A percentile compares a stretch with the other conserved stretches of the same genome.
These are phyloP conservation scores for Coreius guichenoti DNA, from an alignment of 2,797 vertebrate species.

Conservation along the genomic window DNA sequence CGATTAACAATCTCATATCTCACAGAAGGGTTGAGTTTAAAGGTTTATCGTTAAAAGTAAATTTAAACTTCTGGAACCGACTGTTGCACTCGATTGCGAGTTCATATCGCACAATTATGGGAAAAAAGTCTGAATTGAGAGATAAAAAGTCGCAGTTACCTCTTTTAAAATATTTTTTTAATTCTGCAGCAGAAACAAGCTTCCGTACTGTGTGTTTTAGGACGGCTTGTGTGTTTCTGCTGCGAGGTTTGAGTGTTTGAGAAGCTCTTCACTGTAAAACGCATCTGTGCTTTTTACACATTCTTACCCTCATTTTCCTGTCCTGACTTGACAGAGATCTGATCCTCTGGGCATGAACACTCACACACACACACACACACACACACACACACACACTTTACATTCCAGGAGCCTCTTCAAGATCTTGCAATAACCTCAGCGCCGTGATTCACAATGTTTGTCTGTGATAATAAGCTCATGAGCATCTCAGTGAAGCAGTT, in stretches of 20 bases:
- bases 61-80: neutral
- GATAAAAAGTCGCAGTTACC: neutral
- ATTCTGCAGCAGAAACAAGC: no score
- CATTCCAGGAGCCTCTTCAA: conserved; percentile 41
- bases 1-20: neutral
- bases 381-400: neutral
- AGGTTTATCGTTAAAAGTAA: no score
- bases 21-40: neutral
- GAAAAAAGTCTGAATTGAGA: neutral
- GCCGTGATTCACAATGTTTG: neutral
- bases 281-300: conserved; percentile 18
- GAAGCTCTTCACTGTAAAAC: neutral
- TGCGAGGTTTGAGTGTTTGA: neutral
- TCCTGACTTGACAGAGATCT: conserved; percentile 8
- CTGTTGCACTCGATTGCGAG: neutral
- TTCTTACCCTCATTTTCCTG: conserved; percentile 7
- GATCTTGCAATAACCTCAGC: neutral
- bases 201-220: no score
- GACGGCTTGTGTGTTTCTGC: neutral
- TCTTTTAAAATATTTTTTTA: no score
- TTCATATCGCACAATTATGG: neutral
- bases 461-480: neutral
- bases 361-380: neutral
- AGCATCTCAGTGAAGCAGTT: neutral
- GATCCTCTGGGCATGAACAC: neutral